phyloP scores from a whole-genome alignment of 2,797 vertebrate species.

The Melanotaenia nigrans region DNA sequence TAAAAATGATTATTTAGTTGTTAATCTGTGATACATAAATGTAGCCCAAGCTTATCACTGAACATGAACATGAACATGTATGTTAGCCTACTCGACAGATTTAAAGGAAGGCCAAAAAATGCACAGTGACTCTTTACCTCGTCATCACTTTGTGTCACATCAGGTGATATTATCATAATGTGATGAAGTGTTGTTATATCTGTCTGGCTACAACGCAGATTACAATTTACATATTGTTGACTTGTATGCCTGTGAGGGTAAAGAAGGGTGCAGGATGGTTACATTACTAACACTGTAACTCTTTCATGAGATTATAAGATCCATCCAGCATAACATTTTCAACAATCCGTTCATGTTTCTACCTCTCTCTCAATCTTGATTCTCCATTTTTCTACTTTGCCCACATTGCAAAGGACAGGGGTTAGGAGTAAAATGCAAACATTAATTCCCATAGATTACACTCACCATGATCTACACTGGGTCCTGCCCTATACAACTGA shows the following conservation, averaged over 20 bases:
- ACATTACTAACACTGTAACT: neutral
- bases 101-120: neutral
- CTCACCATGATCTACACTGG: too few relatives aligned
- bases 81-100: neutral
- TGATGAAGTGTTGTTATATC: neutral
- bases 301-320: too few relatives aligned
- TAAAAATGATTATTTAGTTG: constrained; percentile 19
- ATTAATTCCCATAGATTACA: too few relatives aligned
- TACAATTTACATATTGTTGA: neutral
- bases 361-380: neutral
- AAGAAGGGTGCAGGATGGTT: neutral
- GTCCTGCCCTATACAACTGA: too few relatives aligned
- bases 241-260: neutral
- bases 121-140: too few relatives aligned
- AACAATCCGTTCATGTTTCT: neutral
- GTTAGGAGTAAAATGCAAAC: too few relatives aligned
- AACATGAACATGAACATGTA: neutral
- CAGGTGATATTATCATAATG: neutral
- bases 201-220: neutral
- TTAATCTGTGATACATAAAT: constrained; percentile 1
- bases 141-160: neutral
- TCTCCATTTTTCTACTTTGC: too few relatives aligned
- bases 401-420: too few relatives aligned
- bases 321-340: neutral
- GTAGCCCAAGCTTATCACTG: neutral